Conservation (phyloP, 2,888 invertebrate species). For the Synergus itoensis region DNA sequence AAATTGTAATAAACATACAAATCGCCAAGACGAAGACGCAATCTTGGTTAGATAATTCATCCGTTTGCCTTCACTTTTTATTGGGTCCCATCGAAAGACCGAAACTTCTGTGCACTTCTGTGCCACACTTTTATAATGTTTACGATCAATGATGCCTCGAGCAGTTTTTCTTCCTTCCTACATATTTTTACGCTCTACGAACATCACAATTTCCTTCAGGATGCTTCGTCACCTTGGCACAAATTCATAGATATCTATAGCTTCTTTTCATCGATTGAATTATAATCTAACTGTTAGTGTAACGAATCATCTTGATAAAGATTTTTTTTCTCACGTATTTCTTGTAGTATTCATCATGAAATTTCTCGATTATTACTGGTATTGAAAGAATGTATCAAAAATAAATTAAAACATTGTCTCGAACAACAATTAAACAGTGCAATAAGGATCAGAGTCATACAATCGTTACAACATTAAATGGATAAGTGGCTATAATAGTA, state of each 20-base stretch:
- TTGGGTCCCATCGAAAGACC: conserved; percentile 56
- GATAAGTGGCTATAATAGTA: too few relatives aligned
- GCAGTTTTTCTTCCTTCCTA: conserved; percentile 40
- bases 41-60: conserved; percentile 69
- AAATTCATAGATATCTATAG: conserved; percentile 20
- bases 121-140: conserved; percentile 10
- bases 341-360: too few relatives aligned
- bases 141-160: conserved; percentile 16
- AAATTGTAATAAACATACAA: conserved; percentile 21
- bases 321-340: too few relatives aligned
- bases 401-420: too few relatives aligned
- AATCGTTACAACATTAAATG: too few relatives aligned
- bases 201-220: conserved; percentile 42
- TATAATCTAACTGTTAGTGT: too few relatives aligned
- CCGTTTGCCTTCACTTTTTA: conserved; percentile 67
- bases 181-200: conserved; percentile 35
- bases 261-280: background rate
- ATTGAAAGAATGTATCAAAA: too few relatives aligned
- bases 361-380: too few relatives aligned
- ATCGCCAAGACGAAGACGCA: conserved; percentile 43
- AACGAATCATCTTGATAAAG: too few relatives aligned
- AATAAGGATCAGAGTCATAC: too few relatives aligned
- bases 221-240: conserved; percentile 45
- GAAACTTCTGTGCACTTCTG: background rate
- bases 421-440: too few relatives aligned